phyloP scores from a whole-genome alignment of 53 echinoderm and acorn worm species.

The Echinarachnius parma region DNA sequence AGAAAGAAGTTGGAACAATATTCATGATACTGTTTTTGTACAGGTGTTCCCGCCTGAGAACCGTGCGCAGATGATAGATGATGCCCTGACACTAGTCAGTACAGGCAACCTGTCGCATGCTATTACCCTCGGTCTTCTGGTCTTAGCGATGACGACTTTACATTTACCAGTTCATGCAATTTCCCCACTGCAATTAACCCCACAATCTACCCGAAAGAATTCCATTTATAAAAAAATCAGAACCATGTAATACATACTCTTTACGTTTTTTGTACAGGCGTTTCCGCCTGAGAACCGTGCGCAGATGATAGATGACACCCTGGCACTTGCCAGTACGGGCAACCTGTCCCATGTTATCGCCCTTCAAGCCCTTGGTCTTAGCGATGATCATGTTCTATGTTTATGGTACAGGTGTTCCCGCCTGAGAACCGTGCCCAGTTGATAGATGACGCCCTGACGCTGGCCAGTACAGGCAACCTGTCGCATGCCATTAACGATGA shows the following conservation, averaged over 20 bases:
- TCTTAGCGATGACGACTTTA: too few species aligned
- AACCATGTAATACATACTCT: too few species aligned
- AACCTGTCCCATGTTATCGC: slow-evolving; percentile 67
- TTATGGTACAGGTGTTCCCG: slow-evolving; percentile 64
- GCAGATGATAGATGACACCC: slow-evolving; percentile 81
- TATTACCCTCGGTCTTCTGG: slow-evolving; percentile 63
- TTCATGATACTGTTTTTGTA: too few species aligned
- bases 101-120: slow-evolving; percentile 67
- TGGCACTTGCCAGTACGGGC: slow-evolving; percentile 75
- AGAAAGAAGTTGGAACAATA: too few species aligned
- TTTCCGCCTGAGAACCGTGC: slow-evolving; percentile 80
- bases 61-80: slow-evolving; percentile 79
- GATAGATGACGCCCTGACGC: slow-evolving; percentile 83
- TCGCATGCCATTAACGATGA: too few species aligned
- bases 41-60: slow-evolving; percentile 80
- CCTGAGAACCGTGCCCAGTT: slow-evolving; percentile 74
- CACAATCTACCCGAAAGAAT: too few species aligned
- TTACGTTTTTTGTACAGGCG: too few species aligned
- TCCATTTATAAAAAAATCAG: too few species aligned
- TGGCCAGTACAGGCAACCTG: slow-evolving; percentile 72
- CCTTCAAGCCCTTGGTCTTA: slow-evolving; percentile 67
- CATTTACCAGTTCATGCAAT: too few species aligned
- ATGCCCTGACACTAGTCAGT: slow-evolving; percentile 79
- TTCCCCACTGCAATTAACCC: too few species aligned
- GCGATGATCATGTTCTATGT: slow-evolving; percentile 44